Evolutionary conservation across 2,888 invertebrate genomes (phyloP).

Genomic region (Incurvaria masculella): DNA sequence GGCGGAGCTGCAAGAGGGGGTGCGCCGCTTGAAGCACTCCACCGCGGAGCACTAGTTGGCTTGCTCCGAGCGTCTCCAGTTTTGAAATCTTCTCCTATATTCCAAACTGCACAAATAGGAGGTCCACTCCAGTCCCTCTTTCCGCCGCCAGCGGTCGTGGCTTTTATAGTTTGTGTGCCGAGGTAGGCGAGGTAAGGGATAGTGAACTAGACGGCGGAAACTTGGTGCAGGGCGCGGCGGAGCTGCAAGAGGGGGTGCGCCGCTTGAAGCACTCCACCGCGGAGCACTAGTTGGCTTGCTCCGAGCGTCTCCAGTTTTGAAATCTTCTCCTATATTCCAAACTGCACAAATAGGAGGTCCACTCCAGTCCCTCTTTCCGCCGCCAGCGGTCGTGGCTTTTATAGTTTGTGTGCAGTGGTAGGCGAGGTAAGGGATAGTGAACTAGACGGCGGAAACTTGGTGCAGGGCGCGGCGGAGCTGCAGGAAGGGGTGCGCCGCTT

Average conservation of each 20-base stretch:
- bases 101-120: too few relatives aligned
- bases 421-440: slow-evolving; percentile 49
- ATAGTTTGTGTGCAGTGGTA: too few relatives aligned
- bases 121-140: too few relatives aligned
- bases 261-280: slow-evolving; percentile 70
- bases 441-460: slow-evolving; percentile 51
- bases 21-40: slow-evolving; percentile 65
- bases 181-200: slow-evolving; percentile 46
- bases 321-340: too few relatives aligned
- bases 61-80: slow-evolving; percentile 62
- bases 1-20: slow-evolving; percentile 62
- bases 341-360: too few relatives aligned
- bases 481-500: slow-evolving; percentile 59
- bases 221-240: slow-evolving; percentile 60
- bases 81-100: too few relatives aligned
- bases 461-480: slow-evolving; percentile 64
- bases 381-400: too few relatives aligned
- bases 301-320: slow-evolving; percentile 55
- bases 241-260: slow-evolving; percentile 60
- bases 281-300: slow-evolving; percentile 65
- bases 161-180: too few relatives aligned
- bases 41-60: slow-evolving; percentile 65
- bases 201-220: slow-evolving; percentile 51
- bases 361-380: too few relatives aligned
- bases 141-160: too few relatives aligned